phyloP scores from a whole-genome alignment of 1,140 invertebrate species.

The Drosophila serrata region DNA sequence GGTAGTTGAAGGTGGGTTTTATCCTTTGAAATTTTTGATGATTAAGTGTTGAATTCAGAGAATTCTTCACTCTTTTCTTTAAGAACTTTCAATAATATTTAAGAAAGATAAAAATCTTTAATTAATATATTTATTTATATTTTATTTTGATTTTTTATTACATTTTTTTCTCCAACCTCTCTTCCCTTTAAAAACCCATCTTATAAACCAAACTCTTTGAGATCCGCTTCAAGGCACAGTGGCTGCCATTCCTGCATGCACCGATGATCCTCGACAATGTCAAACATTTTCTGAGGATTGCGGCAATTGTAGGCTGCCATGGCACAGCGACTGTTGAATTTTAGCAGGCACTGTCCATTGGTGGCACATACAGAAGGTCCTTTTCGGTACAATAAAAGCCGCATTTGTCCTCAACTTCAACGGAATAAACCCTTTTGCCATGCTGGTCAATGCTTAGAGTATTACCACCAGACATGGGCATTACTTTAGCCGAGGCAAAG shows the following conservation, averaged over 20 bases:
- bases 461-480: slow-evolving; percentile 30
- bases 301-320: slow-evolving; percentile 75
- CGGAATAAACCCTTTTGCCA: slow-evolving; percentile 50
- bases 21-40: slow-evolving; percentile 17
- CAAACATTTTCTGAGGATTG: slow-evolving; percentile 70
- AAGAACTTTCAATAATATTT: not conserved
- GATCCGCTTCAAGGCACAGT: slow-evolving; percentile 53
- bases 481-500: slow-evolving; percentile 43
- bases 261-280: slow-evolving; percentile 59
- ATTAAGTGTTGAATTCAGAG: slow-evolving; percentile 1
- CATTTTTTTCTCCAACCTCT: slow-evolving; percentile 26
- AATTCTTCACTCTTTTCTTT: no score
- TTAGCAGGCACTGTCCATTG: slow-evolving; percentile 71
- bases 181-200: not conserved
- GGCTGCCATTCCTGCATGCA: slow-evolving; percentile 55
- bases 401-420: slow-evolving; percentile 50
- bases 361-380: slow-evolving; percentile 63
- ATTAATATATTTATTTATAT: not conserved
- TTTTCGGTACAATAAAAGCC: slow-evolving; percentile 47
- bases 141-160: slow-evolving; percentile 1
- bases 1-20: slow-evolving; percentile 18
- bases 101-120: not conserved
- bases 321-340: slow-evolving; percentile 63
- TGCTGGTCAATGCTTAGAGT: slow-evolving; percentile 61
- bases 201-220: slow-evolving; percentile 50